Evolutionary conservation across 2,888 invertebrate species (phyloP).

Genomic region (Drosophila falleni): DNA sequence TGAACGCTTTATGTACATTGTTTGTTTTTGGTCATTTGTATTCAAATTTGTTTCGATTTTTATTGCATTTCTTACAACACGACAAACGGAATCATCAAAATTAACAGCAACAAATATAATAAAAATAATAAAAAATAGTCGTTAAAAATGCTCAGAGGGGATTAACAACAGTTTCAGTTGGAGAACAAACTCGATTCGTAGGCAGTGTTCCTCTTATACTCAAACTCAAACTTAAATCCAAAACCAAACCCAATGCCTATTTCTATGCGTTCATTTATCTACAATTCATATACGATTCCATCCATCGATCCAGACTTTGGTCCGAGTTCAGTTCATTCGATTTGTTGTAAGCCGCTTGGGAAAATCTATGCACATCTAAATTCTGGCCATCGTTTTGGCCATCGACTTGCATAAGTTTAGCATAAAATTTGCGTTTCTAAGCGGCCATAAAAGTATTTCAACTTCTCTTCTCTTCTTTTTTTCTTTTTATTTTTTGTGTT

Average conservation of each 20-base stretch:
- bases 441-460: constrained; percentile 58
- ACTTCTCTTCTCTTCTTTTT: constrained; percentile 1
- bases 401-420: constrained; percentile 62
- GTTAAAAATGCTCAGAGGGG: constrained; percentile 45
- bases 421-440: constrained; percentile 64
- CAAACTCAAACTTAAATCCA: too few species aligned
- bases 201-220: background rate
- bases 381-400: constrained; percentile 58
- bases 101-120: constrained; percentile 48
- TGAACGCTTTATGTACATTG: constrained; percentile 32
- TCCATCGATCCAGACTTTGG: constrained; percentile 15
- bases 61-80: constrained; percentile 52
- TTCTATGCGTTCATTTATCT: constrained; percentile 18
- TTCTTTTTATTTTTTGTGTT: constrained; percentile 6
- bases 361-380: constrained; percentile 62
- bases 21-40: constrained; percentile 55
- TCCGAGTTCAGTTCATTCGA: constrained; percentile 11
- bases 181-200: background rate
- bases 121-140: constrained; percentile 41
- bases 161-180: constrained; percentile 28
- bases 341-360: constrained; percentile 48
- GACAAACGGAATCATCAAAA: constrained; percentile 41
- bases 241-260: background rate
- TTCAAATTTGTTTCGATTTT: constrained; percentile 63
- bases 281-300: constrained; percentile 13